Base-by-base conservation (phyloP, 2,113 vertebrate genomes). In the Piaya cayana region DNA sequence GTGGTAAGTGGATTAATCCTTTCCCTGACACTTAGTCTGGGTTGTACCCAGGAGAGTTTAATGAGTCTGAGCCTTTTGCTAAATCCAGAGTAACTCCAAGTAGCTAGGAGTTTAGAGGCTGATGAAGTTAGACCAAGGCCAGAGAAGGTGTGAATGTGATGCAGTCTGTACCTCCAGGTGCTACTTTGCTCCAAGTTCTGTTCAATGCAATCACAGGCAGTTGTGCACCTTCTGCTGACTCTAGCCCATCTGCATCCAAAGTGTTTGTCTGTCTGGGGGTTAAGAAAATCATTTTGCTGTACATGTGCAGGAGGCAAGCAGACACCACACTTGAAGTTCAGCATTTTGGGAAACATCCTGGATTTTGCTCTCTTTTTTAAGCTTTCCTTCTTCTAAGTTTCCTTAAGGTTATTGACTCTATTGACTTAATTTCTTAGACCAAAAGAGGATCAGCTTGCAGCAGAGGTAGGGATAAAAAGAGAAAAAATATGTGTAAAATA, bases 261-360 rank as follows among this genome's bases (percentile, higher is more conserved):
- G 22, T 0, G 1, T 14, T 2, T 15, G 22, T 30, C 18, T 17
- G 1, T 25, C 12, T 4, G 12, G 19, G 62, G 8, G 9, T 14
- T 11, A 15, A 20, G 65, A 16, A 32, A 21, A 30, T 10, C 37
- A 1, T 43, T 26, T 11, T 29, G 29, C 21, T 26, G 5, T 5
- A 11, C 15, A 1, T 11, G 12, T 60, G 37, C 32, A 12, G 14
- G 27, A 13, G 2, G 6, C 45, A 22, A 21, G 47, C 18, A 15
- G 11, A 43, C 8, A 9, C 11, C 39, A 15, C 3, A 0, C 16
- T 30, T 62, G 6, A 32, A 56, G 32, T 7, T 29, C 49, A 34
- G 1, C 2, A 1, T 52, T 30, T 67, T 34, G 25, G 26, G 70
- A 34, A 71, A 42, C 4, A 6, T 25, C 1, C 9, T 19, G 34